Conservation (phyloP, 2,797 vertebrate species). For the Scomberomorus guttatus region DNA sequence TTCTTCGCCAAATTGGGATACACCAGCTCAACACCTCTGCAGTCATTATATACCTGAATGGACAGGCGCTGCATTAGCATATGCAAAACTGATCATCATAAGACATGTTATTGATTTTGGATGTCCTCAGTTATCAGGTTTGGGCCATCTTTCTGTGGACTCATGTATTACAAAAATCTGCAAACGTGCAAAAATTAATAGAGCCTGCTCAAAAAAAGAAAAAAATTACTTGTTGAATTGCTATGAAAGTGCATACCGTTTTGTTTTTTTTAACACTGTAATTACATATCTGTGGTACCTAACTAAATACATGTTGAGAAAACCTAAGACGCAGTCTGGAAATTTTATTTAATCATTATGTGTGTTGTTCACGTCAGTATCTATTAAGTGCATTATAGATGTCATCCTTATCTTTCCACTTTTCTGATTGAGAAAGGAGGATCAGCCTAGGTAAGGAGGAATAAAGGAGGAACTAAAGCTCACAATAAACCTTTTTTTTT, state of each 20-base stretch:
- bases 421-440: neutral
- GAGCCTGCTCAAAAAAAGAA: neutral
- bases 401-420: neutral
- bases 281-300: neutral
- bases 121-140: slow-evolving; percentile 29
- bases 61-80: slow-evolving; percentile 55
- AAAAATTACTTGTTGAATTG: neutral
- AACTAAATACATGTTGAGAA: neutral
- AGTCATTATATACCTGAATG: slow-evolving; percentile 64
- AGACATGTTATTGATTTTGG: slow-evolving; percentile 61
- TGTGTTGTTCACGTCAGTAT: neutral
- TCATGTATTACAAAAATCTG: slow-evolving; percentile 31
- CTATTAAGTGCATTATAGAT: neutral
- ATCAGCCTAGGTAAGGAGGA: no score
- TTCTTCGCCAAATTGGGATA: slow-evolving; percentile 58
- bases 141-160: slow-evolving; percentile 19
- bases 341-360: neutral
- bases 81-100: slow-evolving; percentile 58
- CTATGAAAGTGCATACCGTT: no score
- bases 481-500: no score
- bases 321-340: neutral
- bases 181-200: slow-evolving; percentile 28
- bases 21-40: slow-evolving; percentile 57
- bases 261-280: slow-evolving; percentile 29
- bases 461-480: no score